Conservation (phyloP, 2,113 vertebrate species). For the Tapirus terrestris region DNA sequence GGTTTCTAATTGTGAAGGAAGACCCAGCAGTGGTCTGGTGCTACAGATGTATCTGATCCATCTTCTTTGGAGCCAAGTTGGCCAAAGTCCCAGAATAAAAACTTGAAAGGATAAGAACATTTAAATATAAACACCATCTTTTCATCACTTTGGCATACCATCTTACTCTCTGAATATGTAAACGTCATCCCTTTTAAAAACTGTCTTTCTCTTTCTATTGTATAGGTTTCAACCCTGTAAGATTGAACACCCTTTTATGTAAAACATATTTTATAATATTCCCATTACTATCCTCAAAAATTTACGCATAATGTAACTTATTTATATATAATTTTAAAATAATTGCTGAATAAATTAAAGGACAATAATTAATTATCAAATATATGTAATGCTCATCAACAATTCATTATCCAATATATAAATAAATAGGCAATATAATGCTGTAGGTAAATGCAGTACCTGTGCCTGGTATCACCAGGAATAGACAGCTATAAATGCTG, state of each 20-base stretch:
- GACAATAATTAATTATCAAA: not conserved
- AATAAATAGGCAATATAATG: not conserved
- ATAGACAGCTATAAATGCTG: not conserved
- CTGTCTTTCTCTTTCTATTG: not conserved
- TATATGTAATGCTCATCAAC: not conserved
- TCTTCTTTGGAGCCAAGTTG: constrained; percentile 17
- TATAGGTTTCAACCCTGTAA: not conserved
- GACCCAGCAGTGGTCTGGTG: not conserved
- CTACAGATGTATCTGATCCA: not conserved
- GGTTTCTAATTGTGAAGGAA: constrained; percentile 27
- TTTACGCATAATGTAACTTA: not conserved
- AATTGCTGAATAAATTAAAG: not conserved
- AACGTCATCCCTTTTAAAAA: not conserved
- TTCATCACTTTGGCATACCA: not conserved
- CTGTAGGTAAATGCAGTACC: not conserved
- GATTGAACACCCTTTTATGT: not conserved
- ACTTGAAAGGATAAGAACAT: not conserved
- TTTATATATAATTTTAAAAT: not conserved
- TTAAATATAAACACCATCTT: constrained; percentile 14
- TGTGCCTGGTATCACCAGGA: not conserved
- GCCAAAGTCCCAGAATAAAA: not conserved
- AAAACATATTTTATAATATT: not conserved
- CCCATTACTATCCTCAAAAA: not conserved
- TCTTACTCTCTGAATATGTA: not conserved
- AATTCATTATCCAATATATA: not conserved